Evolutionary conservation across 2,113 vertebrate genomes (phyloP).

Genomic region (Odontesthes bonariensis): DNA sequence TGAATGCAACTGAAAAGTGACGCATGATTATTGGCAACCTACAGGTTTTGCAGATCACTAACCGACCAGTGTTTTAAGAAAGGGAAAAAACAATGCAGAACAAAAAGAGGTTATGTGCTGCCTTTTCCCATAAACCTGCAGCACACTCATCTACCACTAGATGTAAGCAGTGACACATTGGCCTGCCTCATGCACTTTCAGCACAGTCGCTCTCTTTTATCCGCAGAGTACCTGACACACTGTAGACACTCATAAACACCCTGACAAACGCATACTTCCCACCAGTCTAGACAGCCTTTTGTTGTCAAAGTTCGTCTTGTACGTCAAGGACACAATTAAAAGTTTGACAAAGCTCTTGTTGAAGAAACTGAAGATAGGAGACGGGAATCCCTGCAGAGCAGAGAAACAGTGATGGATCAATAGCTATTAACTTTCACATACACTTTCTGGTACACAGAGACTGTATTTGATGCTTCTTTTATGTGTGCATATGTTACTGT

Average conservation of each 20-base stretch:
- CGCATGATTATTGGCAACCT: no score
- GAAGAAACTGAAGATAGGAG: background rate
- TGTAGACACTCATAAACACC: background rate
- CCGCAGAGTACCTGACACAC: background rate
- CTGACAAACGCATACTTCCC: background rate
- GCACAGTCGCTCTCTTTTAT: background rate
- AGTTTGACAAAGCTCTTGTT: conserved; percentile 18
- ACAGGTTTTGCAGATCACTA: no score
- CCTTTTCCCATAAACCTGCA: background rate
- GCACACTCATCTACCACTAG: conserved; percentile 46
- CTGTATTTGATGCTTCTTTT: conserved; percentile 17
- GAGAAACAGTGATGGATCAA: conserved; percentile 37
- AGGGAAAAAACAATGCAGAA: no score
- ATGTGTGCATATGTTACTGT: background rate
- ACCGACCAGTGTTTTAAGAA: no score
- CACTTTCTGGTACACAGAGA: background rate
- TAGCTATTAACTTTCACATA: conserved; percentile 36
- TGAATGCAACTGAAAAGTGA: no score
- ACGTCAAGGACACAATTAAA: conserved; percentile 24
- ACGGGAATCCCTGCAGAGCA: conserved; percentile 12
- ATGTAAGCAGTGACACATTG: conserved; percentile 45
- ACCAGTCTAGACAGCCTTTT: background rate
- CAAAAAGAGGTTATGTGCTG: no score
- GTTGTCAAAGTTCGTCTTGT: conserved; percentile 3
- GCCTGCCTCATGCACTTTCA: background rate